Base-by-base conservation (phyloP, 64 coral and sea anemone genomes). In the Pachyseris speciosa region DNA sequence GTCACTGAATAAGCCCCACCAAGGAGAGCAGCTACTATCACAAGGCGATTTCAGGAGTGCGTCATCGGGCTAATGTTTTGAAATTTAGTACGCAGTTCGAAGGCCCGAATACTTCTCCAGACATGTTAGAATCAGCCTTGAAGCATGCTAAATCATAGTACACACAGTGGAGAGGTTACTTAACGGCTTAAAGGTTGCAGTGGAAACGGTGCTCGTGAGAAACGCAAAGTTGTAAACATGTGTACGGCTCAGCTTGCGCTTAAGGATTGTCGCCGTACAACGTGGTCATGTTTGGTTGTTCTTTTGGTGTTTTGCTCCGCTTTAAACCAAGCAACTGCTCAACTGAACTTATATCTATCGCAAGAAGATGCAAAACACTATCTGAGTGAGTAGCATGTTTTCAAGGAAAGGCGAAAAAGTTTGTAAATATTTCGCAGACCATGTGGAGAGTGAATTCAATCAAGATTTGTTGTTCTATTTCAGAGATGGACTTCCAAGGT, bases 381-480 rank as follows among this genome's bases (percentile, higher is more conserved):
- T 37, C 29, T 81, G 51, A 81, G 77, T 81, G 77, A 81, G 77
- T 81, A 81, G 19, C 13, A 39, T 25, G 60, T 52, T 53, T n/a
- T 60, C 77, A 29, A 61, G 52, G 4, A 63, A 55, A 29, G 34
- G 8, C 34, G 4, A 39, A 61, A 5, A 61, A 28, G 31, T 81
- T 63, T 63, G 77, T 37, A 63, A 81, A 60, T 59, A 61, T 34
- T n/a, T 81, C 51, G 29, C 77, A 57, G n/a, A 61, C 36, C 77
- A 81, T 81, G 77, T 63, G 77, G 77, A 81, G 34, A 61, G n/a
- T 28, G 55, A 58, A 53, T 11, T 81, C 47, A 81, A 39, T 61
- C 77, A 33, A 37, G 33, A 81, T 81, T 31, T 26, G 51, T 81
- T 81, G 51, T 81, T 81, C 77, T 81, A 81, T 81, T 81, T 60